Base-by-base conservation (phyloP, 2,888 invertebrate genomes). In the Cyrtodaria siliqua region DNA sequence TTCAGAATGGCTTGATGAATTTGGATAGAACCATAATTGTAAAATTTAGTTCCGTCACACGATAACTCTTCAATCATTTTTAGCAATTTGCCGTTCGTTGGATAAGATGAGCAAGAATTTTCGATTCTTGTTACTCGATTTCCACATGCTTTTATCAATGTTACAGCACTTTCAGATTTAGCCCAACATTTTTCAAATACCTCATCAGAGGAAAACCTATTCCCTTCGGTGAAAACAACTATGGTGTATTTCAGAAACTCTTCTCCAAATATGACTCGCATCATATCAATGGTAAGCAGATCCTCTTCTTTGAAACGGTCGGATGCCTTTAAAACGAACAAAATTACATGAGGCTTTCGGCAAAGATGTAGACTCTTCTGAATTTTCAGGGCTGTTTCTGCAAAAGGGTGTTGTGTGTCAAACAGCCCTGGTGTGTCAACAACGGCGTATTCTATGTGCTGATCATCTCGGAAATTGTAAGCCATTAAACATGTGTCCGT, bases 231-330 rank as follows among this genome's bases (percentile, higher is more conserved):
- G 40, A 57, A 57, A 8, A 57, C 57, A 40, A 57, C 24, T 24
- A 57, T 40, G 18, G 38, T 20, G 40, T 57, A 40, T 14, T 40
- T 23, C 33, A 57, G 40, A 16, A 57, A 18, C 3, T 20, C 2
- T n/a, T 40, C 57, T 9, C 57, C 57, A 23, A 57, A 57, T 24
- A 57, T 57, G 16, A 57, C 24, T 29, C 40, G 33, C 16, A 57
- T 1, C 24, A 57, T 16, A 14, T 40, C 40, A 23, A 57, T 24
- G 16, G 57, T 57, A 20, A 14, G 18, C 16, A 38, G 8, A 8
- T 57, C 57, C 23, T 57, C 24, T 16, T 40, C 4, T 0, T 33
- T 38, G 23, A 57, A 20, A 20, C 57, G 57, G 12, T 23, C 40
- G 9, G 20, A 18, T 1, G 12, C 18, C 33, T 38, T 57, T 8